A percentile compares a stretch with the other conserved stretches of the same genome.
Conservation (phyloP, 1,140 invertebrate species). For the Drosophila pseudoobscura region DNA sequence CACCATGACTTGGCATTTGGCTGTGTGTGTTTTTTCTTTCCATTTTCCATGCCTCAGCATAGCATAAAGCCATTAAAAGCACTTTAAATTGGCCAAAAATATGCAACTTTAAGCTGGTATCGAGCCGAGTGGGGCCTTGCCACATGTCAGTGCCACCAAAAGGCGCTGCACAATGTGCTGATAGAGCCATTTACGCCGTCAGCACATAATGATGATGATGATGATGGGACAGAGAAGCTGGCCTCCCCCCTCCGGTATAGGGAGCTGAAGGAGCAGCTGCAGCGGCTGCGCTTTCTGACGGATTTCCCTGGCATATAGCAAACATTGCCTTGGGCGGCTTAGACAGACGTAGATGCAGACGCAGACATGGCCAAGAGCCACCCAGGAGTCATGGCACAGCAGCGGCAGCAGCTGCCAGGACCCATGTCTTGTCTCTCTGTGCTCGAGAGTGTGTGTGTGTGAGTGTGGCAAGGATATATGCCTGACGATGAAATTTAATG, state of each 20-base stretch:
- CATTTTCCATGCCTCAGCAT: slow-evolving; percentile 11
- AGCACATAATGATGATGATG: slow-evolving; percentile 80
- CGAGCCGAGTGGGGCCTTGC: slow-evolving; percentile 18
- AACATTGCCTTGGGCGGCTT: slow-evolving; percentile 57
- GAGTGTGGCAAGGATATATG: slow-evolving; percentile 75
- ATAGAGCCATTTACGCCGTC: slow-evolving; percentile 81
- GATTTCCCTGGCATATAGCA: slow-evolving; percentile 75
- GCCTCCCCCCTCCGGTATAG: too few relatives aligned
- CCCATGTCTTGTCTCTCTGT: slow-evolving; percentile 26
- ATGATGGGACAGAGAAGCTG: slow-evolving; percentile 4
- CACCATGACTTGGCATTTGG: slow-evolving; percentile 57
- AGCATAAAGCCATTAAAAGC: slow-evolving; percentile 74
- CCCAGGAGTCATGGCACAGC: slow-evolving; percentile 27
- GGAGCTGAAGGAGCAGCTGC: slow-evolving; percentile 48
- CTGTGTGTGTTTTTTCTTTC: slow-evolving; percentile 18
- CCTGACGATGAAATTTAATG: slow-evolving; percentile 84
- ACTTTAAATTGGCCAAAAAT: slow-evolving; percentile 61
- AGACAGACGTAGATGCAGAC: slow-evolving; percentile 41
- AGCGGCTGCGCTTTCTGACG: slow-evolving; percentile 71
- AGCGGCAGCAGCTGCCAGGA: slow-evolving; percentile 66
- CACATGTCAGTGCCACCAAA: slow-evolving; percentile 63
- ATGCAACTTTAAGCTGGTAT: slow-evolving; percentile 57
- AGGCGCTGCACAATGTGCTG: slow-evolving; percentile 63
- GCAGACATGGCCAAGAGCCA: slow-evolving; percentile 49
- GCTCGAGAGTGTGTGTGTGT: slow-evolving; percentile 6